Evolutionary conservation across 2,113 vertebrate species (phyloP).

Genomic region (Nyctereutes procyonoides): DNA sequence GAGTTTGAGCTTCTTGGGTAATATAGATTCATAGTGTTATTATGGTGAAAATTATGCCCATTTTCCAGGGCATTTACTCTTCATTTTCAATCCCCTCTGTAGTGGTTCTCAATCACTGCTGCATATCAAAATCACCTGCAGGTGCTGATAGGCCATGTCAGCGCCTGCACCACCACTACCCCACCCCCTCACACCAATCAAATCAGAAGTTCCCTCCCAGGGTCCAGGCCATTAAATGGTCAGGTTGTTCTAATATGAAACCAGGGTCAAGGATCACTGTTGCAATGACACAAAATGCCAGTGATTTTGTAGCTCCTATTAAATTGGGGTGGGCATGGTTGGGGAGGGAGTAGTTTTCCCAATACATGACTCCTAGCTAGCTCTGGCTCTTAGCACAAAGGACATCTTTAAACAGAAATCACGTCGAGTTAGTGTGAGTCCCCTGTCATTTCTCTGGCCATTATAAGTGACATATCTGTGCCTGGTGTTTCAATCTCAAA

Average conservation of each 20-base stretch:
- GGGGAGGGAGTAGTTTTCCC: not conserved
- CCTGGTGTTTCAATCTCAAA: slow-evolving; percentile 79
- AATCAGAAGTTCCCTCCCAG: not conserved
- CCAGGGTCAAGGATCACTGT: not conserved
- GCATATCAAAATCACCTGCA: not conserved
- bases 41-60: not conserved
- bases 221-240: not conserved
- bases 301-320: not conserved
- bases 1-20: not conserved
- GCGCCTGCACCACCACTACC: not conserved
- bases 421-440: slow-evolving; percentile 79
- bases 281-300: not conserved
- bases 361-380: slow-evolving; percentile 46
- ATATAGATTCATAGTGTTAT: not conserved
- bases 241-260: not conserved
- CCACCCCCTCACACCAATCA: not conserved
- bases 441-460: slow-evolving; percentile 84
- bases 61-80: not conserved
- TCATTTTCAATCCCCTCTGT: not conserved
- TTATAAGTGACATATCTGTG: slow-evolving; percentile 85
- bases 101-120: not conserved
- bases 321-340: not conserved
- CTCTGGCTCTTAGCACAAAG: slow-evolving; percentile 68
- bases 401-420: slow-evolving; percentile 84
- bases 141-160: not conserved